A percentile compares a stretch with the other conserved stretches of the same genome.
These are phyloP conservation scores for Synergus gifuensis DNA, from an alignment of 2,888 invertebrate species.

Conservation along the genomic window DNA sequence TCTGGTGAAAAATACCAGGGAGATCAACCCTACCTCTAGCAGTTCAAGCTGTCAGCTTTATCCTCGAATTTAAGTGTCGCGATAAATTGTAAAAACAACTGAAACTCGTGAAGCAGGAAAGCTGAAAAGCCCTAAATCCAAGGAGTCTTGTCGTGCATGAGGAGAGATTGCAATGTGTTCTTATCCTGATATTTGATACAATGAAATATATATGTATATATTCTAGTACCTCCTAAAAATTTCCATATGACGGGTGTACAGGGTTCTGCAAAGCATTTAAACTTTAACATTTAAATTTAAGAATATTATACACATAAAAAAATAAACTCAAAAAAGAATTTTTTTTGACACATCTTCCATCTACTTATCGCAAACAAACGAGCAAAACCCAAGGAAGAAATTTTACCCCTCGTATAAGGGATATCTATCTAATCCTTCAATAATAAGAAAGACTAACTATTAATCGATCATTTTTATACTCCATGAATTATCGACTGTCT, in stretches of 20 bases:
- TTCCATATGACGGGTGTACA: not conserved
- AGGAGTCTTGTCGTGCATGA: conserved; percentile 10
- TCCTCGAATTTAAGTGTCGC: conserved; percentile 26
- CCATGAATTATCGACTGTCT: conserved; percentile 4
- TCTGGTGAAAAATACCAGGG: conserved; percentile 29
- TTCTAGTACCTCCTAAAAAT: not conserved
- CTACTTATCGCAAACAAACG: not conserved
- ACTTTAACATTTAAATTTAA: not conserved
- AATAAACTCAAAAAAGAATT: not conserved
- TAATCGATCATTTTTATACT: not conserved
- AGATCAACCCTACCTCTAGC: conserved; percentile 12
- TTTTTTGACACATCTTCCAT: not conserved
- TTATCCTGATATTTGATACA: not conserved
- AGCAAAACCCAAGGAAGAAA: not conserved
- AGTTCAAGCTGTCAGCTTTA: conserved; percentile 16
- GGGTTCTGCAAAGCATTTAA: not conserved
- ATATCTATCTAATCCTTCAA: not conserved
- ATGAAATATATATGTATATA: not conserved
- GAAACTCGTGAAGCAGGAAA: not conserved
- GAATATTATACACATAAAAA: not conserved
- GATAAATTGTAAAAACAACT: conserved; percentile 27
- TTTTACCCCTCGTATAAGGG: not conserved
- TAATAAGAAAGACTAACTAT: not conserved
- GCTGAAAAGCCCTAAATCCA: conserved; percentile 1
- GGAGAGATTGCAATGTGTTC: not conserved